Percentiles rank a stretch among this genome's conserved stretches.
phyloP scores from a whole-genome alignment of 2,888 invertebrate species.

The Odiellus spinosus region DNA sequence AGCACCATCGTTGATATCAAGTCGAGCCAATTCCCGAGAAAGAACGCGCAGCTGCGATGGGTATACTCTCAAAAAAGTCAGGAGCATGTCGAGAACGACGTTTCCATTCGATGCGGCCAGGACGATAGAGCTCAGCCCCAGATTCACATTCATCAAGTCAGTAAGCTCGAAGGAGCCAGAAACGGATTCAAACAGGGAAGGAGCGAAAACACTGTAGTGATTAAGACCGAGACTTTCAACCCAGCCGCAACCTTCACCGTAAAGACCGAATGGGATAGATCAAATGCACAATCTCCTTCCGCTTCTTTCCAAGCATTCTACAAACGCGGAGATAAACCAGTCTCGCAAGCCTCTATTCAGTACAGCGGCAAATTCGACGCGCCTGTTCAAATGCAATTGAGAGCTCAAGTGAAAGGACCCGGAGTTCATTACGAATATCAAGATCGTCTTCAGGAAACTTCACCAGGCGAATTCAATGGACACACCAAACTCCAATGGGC shows the following conservation, averaged over 20 bases:
- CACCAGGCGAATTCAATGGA: slow-evolving; percentile 5
- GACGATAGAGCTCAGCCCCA: slow-evolving; percentile 1
- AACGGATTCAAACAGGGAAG: no score
- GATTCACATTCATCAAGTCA: slow-evolving; percentile 4
- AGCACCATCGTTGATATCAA: slow-evolving; percentile 9
- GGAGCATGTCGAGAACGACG: slow-evolving; percentile 13
- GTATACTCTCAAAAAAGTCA: slow-evolving; percentile 8
- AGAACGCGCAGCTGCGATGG: slow-evolving; percentile 10
- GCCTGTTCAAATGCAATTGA: slow-evolving; percentile 10
- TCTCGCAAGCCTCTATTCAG: slow-evolving; percentile 8
- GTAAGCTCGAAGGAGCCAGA: background rate
- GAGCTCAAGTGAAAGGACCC: slow-evolving; percentile 7
- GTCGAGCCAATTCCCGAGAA: slow-evolving; percentile 9
- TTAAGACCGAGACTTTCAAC: background rate
- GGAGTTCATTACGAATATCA: slow-evolving; percentile 3
- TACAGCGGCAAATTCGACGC: slow-evolving; percentile 8
- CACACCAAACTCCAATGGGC: slow-evolving; percentile 8
- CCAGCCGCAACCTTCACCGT: slow-evolving; percentile 3
- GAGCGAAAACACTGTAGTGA: no score
- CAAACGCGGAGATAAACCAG: slow-evolving; percentile 1
- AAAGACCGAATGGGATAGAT: slow-evolving; percentile 1
- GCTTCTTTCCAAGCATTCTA: background rate
- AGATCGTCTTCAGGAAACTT: slow-evolving; percentile 10
- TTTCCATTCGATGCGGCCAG: slow-evolving; percentile 10
- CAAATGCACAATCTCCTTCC: no score